These are phyloP conservation scores for Eubasilissa splendida DNA, from an alignment of 2,888 invertebrate genomes.

Conservation along the genomic window DNA sequence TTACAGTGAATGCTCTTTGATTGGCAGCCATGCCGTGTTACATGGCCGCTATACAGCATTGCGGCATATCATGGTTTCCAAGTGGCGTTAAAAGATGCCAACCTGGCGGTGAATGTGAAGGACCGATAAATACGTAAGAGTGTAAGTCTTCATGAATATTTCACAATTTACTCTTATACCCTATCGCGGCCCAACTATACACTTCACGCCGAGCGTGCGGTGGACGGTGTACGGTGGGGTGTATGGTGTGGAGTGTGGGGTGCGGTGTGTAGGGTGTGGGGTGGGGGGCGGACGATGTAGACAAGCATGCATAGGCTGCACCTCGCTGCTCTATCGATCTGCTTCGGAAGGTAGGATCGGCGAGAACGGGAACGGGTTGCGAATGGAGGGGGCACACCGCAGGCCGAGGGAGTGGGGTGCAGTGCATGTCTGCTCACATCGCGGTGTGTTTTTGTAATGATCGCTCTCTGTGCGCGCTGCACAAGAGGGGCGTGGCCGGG, in stretches of 20 bases:
- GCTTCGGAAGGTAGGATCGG: background rate
- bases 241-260: background rate
- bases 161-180: background rate
- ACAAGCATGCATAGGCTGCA: background rate
- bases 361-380: background rate
- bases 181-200: background rate
- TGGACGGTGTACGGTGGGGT: background rate
- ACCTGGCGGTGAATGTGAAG: too few species aligned
- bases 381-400: background rate
- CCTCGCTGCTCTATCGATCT: conserved; percentile 28
- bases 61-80: too few species aligned
- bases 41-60: too few species aligned
- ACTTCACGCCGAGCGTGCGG: background rate
- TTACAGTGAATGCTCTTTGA: too few species aligned
- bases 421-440: background rate
- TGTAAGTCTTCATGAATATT: background rate
- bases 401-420: background rate
- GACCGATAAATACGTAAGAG: too few species aligned
- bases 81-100: too few species aligned
- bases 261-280: background rate
- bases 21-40: too few species aligned
- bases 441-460: background rate
- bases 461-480: background rate
- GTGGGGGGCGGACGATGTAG: background rate
- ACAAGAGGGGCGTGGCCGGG: background rate